These are phyloP conservation scores for Poeciliopsis presidionis DNA, from an alignment of 2,797 vertebrate species.

Conservation along the genomic window DNA sequence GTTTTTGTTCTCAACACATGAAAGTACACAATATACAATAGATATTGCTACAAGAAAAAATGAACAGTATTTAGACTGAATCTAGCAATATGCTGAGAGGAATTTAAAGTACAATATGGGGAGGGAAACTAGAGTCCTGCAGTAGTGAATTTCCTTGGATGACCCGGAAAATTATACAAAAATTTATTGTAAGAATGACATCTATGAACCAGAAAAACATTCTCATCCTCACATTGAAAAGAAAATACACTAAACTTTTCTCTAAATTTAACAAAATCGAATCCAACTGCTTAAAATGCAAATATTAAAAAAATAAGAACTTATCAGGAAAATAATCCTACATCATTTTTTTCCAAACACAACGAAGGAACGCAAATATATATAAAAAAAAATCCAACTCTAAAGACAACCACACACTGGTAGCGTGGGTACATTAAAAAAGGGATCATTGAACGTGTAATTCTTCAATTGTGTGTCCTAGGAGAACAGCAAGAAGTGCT, in stretches of 20 bases:
- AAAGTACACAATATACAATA: slow-evolving; percentile 85
- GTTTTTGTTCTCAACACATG: slow-evolving; percentile 80
- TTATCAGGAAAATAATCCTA: slow-evolving; percentile 73
- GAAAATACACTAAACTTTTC: slow-evolving; percentile 69
- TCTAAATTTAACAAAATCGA: slow-evolving; percentile 67
- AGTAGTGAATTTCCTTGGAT: slow-evolving; percentile 41
- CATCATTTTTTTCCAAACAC: slow-evolving; percentile 60
- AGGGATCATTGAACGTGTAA: slow-evolving; percentile 48
- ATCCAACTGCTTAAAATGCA: slow-evolving; percentile 69
- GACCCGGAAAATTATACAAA: slow-evolving; percentile 74
- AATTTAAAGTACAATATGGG: slow-evolving; percentile 56
- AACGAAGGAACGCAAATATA: slow-evolving; percentile 72
- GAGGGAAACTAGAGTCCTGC: slow-evolving; percentile 61
- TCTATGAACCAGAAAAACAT: slow-evolving; percentile 79
- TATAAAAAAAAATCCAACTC: slow-evolving; percentile 58
- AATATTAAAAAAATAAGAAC: slow-evolving; percentile 64
- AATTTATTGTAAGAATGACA: slow-evolving; percentile 62
- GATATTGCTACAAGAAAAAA: slow-evolving; percentile 75
- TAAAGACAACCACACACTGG: slow-evolving; percentile 70
- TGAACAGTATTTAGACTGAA: slow-evolving; percentile 71
- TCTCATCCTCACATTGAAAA: slow-evolving; percentile 77
- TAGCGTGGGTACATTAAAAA: slow-evolving; percentile 62
- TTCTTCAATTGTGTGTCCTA: slow-evolving; percentile 76
- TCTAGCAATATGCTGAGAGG: slow-evolving; percentile 60
- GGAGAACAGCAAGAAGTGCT: slow-evolving; percentile 67